A percentile compares a stretch with the other conserved stretches of the same genome.
Evolutionary conservation across 2,888 invertebrate species (phyloP).

Genomic region (Polydesmus complanatus): DNA sequence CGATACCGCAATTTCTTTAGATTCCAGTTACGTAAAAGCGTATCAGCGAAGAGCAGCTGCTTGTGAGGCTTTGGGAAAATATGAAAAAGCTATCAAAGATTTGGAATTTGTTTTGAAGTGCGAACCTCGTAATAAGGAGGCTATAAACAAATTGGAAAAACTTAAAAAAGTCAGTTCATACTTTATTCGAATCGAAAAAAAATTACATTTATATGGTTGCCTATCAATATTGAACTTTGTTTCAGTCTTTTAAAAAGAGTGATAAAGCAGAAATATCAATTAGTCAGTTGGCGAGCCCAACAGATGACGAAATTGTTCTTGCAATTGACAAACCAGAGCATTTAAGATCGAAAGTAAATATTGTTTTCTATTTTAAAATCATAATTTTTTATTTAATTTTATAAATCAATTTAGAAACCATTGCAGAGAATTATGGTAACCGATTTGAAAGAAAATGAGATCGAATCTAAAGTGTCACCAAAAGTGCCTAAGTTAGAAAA

Average conservation of each 20-base stretch:
- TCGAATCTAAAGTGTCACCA: background rate
- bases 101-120: conserved; percentile 51
- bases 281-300: background rate
- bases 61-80: conserved; percentile 52
- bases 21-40: conserved; percentile 34
- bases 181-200: too few relatives aligned
- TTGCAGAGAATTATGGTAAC: background rate
- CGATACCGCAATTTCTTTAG: conserved; percentile 30
- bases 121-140: conserved; percentile 65
- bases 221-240: too few relatives aligned
- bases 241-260: too few relatives aligned
- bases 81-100: conserved; percentile 56
- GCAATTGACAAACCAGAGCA: conserved; percentile 1
- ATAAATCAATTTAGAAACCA: background rate
- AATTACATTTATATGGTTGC: too few relatives aligned
- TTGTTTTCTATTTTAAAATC: background rate
- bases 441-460: background rate
- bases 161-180: conserved; percentile 39
- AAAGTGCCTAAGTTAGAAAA: background rate
- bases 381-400: background rate
- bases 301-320: background rate
- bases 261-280: background rate
- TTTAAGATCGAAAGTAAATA: background rate
- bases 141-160: conserved; percentile 44
- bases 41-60: conserved; percentile 30